These are phyloP conservation scores for Nysson spinosus DNA, from an alignment of 2,888 invertebrate genomes.

Conservation along the genomic window DNA sequence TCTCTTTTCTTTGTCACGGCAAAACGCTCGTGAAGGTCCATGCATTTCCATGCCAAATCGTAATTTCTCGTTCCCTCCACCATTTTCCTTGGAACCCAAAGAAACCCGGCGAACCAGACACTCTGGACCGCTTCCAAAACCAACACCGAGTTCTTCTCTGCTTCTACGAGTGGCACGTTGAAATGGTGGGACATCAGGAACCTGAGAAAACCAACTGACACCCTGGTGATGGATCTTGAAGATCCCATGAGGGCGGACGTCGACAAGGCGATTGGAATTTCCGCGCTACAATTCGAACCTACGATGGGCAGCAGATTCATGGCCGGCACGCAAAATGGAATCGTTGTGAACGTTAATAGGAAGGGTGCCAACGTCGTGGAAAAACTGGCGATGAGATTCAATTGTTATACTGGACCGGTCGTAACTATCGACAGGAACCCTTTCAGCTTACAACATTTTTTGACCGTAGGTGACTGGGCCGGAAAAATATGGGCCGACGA, in stretches of 20 bases:
- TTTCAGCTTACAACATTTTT: conserved; percentile 93
- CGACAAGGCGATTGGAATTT: conserved; percentile 84
- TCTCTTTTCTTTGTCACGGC: neutral
- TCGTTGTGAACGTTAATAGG: conserved; percentile 81
- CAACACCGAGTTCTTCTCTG: conserved; percentile 94
- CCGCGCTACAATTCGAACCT: conserved; percentile 87
- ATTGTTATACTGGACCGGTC: conserved; percentile 88
- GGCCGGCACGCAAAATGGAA: conserved; percentile 83
- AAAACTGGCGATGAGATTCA: conserved; percentile 81
- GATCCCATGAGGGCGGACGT: conserved; percentile 81
- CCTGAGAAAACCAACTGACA: conserved; percentile 84
- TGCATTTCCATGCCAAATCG: conserved; percentile 21
- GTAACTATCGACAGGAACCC: conserved; percentile 93
- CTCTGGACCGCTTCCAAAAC: conserved; percentile 96
- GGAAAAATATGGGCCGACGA: conserved; percentile 96
- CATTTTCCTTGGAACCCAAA: conserved; percentile 2
- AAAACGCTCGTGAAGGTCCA: conserved; percentile 8
- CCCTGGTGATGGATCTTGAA: conserved; percentile 83
- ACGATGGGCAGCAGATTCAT: conserved; percentile 90
- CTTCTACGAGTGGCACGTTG: conserved; percentile 92
- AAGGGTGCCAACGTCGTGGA: conserved; percentile 86
- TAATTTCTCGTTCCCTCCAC: conserved; percentile 15
- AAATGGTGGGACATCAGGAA: conserved; percentile 92
- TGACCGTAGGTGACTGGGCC: conserved; percentile 96
- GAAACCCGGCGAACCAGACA: conserved; percentile 76